Base-by-base conservation (phyloP, 2,113 vertebrate species). In the Girardinichthys multiradiatus region DNA sequence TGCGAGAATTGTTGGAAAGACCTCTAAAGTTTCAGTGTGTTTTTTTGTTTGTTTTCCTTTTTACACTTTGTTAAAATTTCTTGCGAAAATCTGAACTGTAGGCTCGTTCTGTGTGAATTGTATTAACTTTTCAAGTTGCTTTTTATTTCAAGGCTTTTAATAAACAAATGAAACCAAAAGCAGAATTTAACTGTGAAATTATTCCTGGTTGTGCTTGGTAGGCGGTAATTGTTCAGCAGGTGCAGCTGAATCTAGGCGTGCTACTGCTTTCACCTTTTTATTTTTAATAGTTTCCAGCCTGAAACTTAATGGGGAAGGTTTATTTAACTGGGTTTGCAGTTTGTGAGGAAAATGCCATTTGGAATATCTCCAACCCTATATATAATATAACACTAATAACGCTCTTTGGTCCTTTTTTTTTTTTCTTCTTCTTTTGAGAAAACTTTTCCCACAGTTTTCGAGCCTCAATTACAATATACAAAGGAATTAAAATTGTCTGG, bases 111-210 rank as follows among this genome's bases (percentile, higher is more conserved):
- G 91, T 93, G 84, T 90, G 74, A 71, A 15, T 90, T 93, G 87
- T 87, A 87, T 87, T 93, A 83, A 69, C 79, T 81, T 84, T 58
- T 77, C 71, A 83, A 65, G 42, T 78, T 87, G 80, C 86, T 83
- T 90, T 85, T 91, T 65, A 79, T 90, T 89, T 89, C 75, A 90
- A 88, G 72, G 80, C 66, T 86, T 94, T 94, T 92, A 89, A 92
- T 93, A 94, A 94, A 94, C 79, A 74, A 73, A 84, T 90, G 45
- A 87, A 87, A 93, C 68, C 76, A 82, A 85, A 82, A 72, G 69
- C 72, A 21, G 39, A 77, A 58, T 62, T 87, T 92, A 86, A 82
- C 89, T 91, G 86, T 91, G 77, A 79, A 68, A 73, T 90, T 83
- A 42, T 89, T 91, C 79, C 14, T 79, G 63, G 62, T 64, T 70